Conservation (phyloP, 2,113 vertebrate genomes). For the Lipophrys pholis region DNA sequence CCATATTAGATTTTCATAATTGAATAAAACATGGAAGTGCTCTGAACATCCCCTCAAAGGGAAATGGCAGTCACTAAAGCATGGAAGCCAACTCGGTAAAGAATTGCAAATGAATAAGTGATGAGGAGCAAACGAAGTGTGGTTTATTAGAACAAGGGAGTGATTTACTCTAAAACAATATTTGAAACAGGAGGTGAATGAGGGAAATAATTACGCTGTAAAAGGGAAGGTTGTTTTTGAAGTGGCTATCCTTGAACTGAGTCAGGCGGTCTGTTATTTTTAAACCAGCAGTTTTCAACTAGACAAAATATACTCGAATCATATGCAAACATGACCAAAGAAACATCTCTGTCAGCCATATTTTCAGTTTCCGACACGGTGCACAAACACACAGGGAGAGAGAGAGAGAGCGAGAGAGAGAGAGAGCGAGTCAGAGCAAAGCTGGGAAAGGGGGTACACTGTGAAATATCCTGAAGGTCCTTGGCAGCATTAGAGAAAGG, state of each 20-base stretch:
- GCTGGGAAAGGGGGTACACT: constrained; percentile 53
- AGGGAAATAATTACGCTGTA: constrained; percentile 53
- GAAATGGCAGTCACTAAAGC: constrained; percentile 74
- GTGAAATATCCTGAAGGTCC: constrained; percentile 78
- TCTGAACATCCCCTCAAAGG: constrained; percentile 71
- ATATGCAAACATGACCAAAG: constrained; percentile 40
- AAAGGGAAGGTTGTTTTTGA: constrained; percentile 20
- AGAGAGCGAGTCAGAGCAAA: constrained; percentile 16
- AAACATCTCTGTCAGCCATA: constrained; percentile 43
- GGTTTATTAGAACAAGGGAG: constrained; percentile 65
- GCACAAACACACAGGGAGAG: constrained; percentile 24
- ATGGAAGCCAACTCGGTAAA: constrained; percentile 73
- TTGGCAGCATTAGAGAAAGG: constrained; percentile 82
- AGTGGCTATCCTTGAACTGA: constrained; percentile 19
- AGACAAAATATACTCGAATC: constrained; percentile 26
- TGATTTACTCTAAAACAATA: constrained; percentile 76
- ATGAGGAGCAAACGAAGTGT: constrained; percentile 79
- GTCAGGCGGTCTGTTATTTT: constrained; percentile 9
- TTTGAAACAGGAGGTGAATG: constrained; percentile 67
- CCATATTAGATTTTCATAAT: constrained; percentile 77
- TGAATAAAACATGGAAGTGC: constrained; percentile 79
- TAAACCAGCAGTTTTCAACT: constrained; percentile 1
- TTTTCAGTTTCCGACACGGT: constrained; percentile 41
- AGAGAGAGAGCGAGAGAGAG: constrained; percentile 4
- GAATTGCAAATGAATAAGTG: constrained; percentile 77